These are phyloP conservation scores for Julus scanicus DNA, from an alignment of 2,888 invertebrate species.

Conservation along the genomic window DNA sequence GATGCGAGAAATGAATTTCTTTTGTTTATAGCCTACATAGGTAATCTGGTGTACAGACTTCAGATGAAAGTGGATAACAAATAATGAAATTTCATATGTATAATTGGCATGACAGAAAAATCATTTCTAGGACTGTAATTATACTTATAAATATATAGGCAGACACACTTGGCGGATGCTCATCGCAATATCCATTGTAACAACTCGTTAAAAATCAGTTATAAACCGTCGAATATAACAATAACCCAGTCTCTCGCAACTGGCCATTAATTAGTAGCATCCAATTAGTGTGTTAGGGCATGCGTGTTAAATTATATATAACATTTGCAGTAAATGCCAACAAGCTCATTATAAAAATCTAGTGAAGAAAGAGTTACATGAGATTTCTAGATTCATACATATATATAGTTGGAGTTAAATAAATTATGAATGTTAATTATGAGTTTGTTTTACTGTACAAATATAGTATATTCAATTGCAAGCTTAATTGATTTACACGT, in stretches of 20 bases:
- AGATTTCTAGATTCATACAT: not conserved
- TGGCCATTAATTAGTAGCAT: not conserved
- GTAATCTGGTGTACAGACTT: not conserved
- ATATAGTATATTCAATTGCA: not conserved
- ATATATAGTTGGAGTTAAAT: not conserved
- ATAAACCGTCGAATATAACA: too few species aligned
- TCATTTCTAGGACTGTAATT: not conserved
- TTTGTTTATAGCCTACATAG: not conserved
- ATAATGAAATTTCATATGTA: not conserved
- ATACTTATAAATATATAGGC: not conserved
- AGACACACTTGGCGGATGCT: not conserved
- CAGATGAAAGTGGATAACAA: slow-evolving; percentile 1
- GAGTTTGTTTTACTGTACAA: not conserved
- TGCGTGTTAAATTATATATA: too few species aligned
- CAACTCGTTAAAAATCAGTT: too few species aligned
- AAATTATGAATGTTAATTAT: not conserved
- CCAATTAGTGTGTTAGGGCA: not conserved
- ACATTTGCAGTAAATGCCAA: not conserved
- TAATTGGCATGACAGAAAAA: slow-evolving; percentile 12
- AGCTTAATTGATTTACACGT: not conserved
- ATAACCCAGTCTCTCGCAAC: not conserved
- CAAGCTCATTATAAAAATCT: slow-evolving; percentile 5
- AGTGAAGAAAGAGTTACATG: not conserved
- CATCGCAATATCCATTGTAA: not conserved
- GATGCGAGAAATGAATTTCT: not conserved